Conservation (phyloP, 2,113 vertebrate species). For the Canis aureus region DNA sequence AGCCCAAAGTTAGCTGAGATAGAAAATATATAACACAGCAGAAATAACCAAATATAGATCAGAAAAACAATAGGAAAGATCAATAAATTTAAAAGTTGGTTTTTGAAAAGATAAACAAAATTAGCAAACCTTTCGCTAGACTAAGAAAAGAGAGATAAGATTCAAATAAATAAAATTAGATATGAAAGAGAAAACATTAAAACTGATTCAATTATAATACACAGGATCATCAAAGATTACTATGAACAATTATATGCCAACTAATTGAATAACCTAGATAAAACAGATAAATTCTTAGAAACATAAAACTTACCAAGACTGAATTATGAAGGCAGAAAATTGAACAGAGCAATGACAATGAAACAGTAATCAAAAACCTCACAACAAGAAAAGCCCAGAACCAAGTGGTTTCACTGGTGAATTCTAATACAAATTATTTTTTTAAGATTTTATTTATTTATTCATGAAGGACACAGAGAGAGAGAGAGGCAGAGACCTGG, state of each 20-base stretch:
- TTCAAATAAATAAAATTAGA: not conserved
- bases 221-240: not conserved
- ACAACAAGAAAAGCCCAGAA: not conserved
- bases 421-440: not conserved
- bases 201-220: not conserved
- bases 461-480: no score
- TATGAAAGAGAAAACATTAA: not conserved
- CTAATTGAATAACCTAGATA: not conserved
- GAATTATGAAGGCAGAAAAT: not conserved
- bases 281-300: not conserved
- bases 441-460: no score
- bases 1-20: not conserved
- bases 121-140: not conserved
- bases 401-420: not conserved
- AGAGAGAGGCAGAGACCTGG: no score
- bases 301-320: not conserved
- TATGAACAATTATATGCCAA: not conserved
- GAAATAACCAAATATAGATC: not conserved
- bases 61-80: not conserved
- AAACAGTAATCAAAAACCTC: not conserved
- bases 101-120: not conserved
- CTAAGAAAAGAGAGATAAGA: not conserved
- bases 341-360: not conserved
- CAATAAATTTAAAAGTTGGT: not conserved
- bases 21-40: not conserved